These are phyloP conservation scores for Hypomecis punctinalis DNA, from an alignment of 2,888 invertebrate species.

Conservation along the genomic window DNA sequence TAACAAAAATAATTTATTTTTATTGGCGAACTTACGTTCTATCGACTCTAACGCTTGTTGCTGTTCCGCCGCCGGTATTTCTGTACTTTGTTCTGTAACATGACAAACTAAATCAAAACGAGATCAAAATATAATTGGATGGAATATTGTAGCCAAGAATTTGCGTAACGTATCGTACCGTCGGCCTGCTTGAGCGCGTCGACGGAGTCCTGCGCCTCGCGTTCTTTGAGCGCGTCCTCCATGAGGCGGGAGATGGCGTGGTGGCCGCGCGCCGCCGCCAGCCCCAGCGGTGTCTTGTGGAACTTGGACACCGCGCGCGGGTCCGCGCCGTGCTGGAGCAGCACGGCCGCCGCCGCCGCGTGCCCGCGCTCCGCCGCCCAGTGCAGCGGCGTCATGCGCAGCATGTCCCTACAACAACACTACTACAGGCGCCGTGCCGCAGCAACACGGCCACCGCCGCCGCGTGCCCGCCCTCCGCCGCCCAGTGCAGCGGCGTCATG, in stretches of 20 bases:
- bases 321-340: constrained; percentile 91
- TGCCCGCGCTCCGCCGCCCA: constrained; percentile 96
- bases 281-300: constrained; percentile 61
- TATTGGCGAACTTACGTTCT: constrained; percentile 15
- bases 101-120: no score
- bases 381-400: constrained; percentile 93
- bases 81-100: constrained; percentile 1
- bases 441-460: no score
- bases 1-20: no score
- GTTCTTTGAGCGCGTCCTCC: constrained; percentile 50
- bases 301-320: constrained; percentile 78
- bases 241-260: constrained; percentile 46
- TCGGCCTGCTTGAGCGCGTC: constrained; percentile 40
- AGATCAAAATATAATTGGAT: no score
- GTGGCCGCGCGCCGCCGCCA: constrained; percentile 48
- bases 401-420: constrained; percentile 58
- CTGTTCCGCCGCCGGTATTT: constrained; percentile 21
- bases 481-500: no score
- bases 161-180: constrained; percentile 7
- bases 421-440: no score
- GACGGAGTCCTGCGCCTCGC: constrained; percentile 51
- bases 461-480: no score
- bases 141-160: no score
- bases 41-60: constrained; percentile 26
- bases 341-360: constrained; percentile 82